Percentiles rank a stretch among this genome's conserved stretches.
Conservation (phyloP, 2,113 vertebrate genomes). For the Triplophysa rosa region DNA sequence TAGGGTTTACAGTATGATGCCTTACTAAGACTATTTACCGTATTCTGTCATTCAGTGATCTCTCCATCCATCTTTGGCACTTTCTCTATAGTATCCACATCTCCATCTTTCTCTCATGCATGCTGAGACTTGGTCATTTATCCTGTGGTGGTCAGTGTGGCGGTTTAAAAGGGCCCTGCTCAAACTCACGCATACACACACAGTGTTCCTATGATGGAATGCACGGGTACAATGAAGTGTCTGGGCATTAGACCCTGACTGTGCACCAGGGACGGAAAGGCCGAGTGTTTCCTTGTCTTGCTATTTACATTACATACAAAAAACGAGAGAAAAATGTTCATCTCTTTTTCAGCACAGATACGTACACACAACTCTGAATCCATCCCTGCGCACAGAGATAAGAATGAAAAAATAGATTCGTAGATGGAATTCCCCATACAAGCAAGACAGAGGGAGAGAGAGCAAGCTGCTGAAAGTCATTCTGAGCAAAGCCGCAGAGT, state of each 20-base stretch:
- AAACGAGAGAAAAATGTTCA: constrained; percentile 10
- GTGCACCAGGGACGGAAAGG: constrained; percentile 22
- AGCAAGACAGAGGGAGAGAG: constrained; percentile 49
- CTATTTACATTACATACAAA: constrained; percentile 41
- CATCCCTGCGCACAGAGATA: constrained; percentile 44
- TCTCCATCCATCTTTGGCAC: constrained; percentile 18
- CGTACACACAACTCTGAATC: constrained; percentile 39
- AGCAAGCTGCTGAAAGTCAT: constrained; percentile 39
- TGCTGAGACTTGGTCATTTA: constrained; percentile 40
- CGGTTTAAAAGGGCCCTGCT: constrained; percentile 62
- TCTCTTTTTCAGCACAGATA: constrained; percentile 37
- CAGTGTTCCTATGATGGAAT: constrained; percentile 4
- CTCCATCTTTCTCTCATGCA: constrained; percentile 36
- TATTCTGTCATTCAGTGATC: neutral
- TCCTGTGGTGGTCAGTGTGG: constrained; percentile 26
- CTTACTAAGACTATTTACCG: constrained; percentile 10
- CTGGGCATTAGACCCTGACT: constrained; percentile 43
- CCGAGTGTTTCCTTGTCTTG: constrained; percentile 39
- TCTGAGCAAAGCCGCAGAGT: constrained; percentile 45
- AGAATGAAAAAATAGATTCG: constrained; percentile 52
- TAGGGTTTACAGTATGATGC: neutral
- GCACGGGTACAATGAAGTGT: constrained; percentile 51
- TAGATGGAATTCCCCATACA: constrained; percentile 60
- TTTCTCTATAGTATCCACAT: constrained; percentile 31
- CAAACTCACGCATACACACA: constrained; percentile 42